phyloP scores from a whole-genome alignment of 2,113 vertebrate genomes.

The Cochlearius cochlearius region DNA sequence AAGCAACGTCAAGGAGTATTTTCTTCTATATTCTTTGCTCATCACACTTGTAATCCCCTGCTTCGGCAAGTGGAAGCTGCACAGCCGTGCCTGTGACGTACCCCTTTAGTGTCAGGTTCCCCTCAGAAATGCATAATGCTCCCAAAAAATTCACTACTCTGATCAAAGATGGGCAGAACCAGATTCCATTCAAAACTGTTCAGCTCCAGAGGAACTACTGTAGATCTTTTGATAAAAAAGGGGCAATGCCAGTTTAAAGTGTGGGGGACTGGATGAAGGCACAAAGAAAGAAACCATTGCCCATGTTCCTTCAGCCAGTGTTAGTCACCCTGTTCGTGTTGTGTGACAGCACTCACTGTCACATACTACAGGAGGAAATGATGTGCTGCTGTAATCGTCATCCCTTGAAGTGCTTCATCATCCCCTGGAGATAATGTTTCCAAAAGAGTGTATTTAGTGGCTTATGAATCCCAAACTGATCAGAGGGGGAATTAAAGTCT shows the following conservation, averaged over 20 bases:
- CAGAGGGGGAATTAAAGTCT: neutral
- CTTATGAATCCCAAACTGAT: constrained; percentile 17
- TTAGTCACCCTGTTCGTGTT: neutral
- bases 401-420: constrained; percentile 14
- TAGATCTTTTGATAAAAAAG: neutral
- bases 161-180: neutral
- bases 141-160: neutral
- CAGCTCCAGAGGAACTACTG: neutral
- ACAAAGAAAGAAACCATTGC: neutral
- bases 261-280: neutral
- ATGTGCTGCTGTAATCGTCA: constrained; percentile 29
- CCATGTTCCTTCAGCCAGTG: neutral
- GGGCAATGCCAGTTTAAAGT: neutral
- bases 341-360: neutral
- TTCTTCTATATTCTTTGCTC: neutral
- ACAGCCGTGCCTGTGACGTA: neutral
- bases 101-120: neutral
- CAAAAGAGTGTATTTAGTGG: neutral
- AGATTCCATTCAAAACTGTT: neutral
- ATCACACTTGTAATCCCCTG: neutral
- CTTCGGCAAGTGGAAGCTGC: neutral
- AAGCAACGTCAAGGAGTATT: neutral
- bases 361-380: neutral
- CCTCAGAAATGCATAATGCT: neutral
- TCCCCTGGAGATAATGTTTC: constrained; percentile 13